Percentiles rank a stretch among this genome's conserved stretches.
phyloP scores from a whole-genome alignment of 2,113 vertebrate genomes.

The Sander vitreus region DNA sequence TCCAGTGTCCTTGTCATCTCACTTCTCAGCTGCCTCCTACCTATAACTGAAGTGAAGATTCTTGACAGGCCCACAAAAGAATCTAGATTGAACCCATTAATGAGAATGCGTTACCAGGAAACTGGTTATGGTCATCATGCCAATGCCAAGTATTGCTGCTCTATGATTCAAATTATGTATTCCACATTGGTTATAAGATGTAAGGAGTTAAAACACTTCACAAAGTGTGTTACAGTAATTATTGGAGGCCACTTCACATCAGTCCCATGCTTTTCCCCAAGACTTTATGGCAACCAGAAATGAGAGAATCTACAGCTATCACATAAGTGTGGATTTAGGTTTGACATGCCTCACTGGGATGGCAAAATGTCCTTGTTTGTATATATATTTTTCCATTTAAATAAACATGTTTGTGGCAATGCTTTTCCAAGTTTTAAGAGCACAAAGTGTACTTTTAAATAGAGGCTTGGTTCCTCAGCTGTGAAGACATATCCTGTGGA shows the following conservation, averaged over 20 bases:
- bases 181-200: background rate
- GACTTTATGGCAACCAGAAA: background rate
- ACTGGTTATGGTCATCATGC: no score
- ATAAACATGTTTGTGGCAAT: background rate
- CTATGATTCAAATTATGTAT: background rate
- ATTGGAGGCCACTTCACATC: background rate
- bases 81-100: no score
- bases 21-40: background rate
- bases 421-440: background rate
- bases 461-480: slow-evolving; percentile 29
- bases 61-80: background rate
- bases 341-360: background rate
- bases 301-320: background rate
- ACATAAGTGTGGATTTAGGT: background rate
- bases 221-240: background rate
- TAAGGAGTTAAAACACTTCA: background rate
- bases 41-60: background rate
- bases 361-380: slow-evolving; percentile 1
- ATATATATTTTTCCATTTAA: background rate
- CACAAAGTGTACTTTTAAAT: slow-evolving; percentile 15
- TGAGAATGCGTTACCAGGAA: no score
- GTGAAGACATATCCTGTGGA: slow-evolving; percentile 16
- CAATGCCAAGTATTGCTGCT: background rate
- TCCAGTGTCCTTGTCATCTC: background rate
- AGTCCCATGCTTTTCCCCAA: background rate